These are phyloP conservation scores for Crossoptilon crossoptilon DNA, from an alignment of 2,797 vertebrate species.

Conservation along the genomic window DNA sequence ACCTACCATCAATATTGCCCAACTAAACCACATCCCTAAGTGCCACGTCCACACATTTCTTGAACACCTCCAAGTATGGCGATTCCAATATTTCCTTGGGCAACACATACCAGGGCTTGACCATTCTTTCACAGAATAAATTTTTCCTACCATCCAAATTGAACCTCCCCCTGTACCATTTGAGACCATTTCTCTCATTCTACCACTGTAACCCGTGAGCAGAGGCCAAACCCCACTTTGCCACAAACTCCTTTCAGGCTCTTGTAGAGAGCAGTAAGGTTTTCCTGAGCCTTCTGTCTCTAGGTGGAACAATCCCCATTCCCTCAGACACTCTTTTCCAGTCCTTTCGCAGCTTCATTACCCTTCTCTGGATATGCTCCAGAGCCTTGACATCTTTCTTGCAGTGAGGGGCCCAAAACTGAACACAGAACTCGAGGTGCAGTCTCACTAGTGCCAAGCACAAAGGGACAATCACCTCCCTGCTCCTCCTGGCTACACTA, in stretches of 20 bases:
- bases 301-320: neutral
- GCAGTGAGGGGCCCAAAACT: neutral
- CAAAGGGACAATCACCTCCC: neutral
- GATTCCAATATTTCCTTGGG: too few relatives aligned
- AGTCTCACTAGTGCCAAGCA: neutral
- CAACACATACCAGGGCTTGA: too few relatives aligned
- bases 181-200: too few relatives aligned
- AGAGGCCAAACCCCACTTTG: too few relatives aligned
- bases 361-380: neutral
- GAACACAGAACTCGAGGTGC: neutral
- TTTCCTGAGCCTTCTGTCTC: neutral
- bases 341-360: neutral
- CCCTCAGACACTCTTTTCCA: neutral
- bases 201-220: too few relatives aligned
- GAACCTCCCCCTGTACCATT: too few relatives aligned
- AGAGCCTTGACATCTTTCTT: neutral
- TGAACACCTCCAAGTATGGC: neutral
- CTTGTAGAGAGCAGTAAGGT: neutral
- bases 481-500: neutral
- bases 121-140: too few relatives aligned
- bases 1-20: neutral
- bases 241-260: too few relatives aligned
- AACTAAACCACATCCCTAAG: neutral
- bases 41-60: neutral
- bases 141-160: too few relatives aligned